Base-by-base conservation (phyloP, 2,888 invertebrate genomes). In the Adelognathus sp. region DNA sequence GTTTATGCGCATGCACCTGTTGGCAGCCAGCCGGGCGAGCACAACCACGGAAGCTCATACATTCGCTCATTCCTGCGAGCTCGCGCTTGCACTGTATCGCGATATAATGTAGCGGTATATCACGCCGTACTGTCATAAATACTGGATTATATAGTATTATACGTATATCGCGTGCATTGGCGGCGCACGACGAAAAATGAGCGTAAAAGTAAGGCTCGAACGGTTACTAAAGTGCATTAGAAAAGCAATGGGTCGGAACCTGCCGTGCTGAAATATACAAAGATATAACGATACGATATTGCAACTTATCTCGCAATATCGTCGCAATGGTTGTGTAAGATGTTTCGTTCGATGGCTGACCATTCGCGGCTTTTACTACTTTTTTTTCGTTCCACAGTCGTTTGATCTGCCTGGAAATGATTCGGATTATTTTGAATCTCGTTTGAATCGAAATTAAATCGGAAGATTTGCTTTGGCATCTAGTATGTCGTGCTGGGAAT, bases 1-100 rank as follows among this genome's bases (percentile, higher is more conserved):
- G 76, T 85, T 82, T 46, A 63, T 84, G 85, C 85, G 86, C 86
- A 86, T 86, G 86, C 85, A 87, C 85, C 85, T 87, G 86, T 87
- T 87, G 85, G 84, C 78, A 72, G 54, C 27, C 46, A 39, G 50
- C 27, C 46, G 46, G 50, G 58, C 6, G 16, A 64, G 56, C 44
- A 56, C 29, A 67, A 60, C 14, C 67, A 11, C 18, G 24, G 44
- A 24, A 52, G 27, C 24, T 3, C 4, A 7, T 5, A 14, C 50
- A 24, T n/a, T 21, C 50, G 50, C 27, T 52, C n/a, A 24, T 9
- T 52, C 24, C n/a, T n/a, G 16, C 44, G 2, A 9, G 56, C 56
- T 56, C 33, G 56, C 31, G 31, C 14, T 44, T 6, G 31, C 50
- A 9, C 27, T 33, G 16, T 14, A 31, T 29, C 11, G 7, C 41